These are phyloP conservation scores for Yponomeuta sedellus DNA, from an alignment of 2,888 invertebrate species.

Conservation along the genomic window DNA sequence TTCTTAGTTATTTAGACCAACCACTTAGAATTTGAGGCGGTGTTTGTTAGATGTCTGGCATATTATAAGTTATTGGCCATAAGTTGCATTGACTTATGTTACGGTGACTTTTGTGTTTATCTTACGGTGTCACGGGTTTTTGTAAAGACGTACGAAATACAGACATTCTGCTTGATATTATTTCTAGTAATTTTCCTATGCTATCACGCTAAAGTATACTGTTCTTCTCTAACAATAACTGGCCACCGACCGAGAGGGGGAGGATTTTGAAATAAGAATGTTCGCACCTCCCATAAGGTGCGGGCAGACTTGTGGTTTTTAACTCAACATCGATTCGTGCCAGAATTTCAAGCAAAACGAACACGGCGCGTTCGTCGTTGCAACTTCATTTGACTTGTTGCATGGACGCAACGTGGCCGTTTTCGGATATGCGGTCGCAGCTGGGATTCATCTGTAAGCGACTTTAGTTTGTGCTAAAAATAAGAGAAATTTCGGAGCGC, in stretches of 20 bases:
- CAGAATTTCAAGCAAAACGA: not conserved
- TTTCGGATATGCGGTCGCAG: constrained; percentile 23
- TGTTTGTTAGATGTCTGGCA: too few relatives aligned
- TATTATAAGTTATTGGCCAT: too few relatives aligned
- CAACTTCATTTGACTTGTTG: not conserved
- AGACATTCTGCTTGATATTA: too few relatives aligned
- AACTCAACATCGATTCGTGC: not conserved
- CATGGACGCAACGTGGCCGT: not conserved
- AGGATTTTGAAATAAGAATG: constrained; percentile 67
- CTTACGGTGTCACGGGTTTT: too few relatives aligned
- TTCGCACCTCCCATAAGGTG: constrained; percentile 52
- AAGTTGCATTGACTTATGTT: too few relatives aligned
- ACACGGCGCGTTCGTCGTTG: not conserved
- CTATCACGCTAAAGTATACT: too few relatives aligned
- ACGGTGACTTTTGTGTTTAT: too few relatives aligned
- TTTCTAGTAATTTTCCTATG: too few relatives aligned
- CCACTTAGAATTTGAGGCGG: too few relatives aligned
- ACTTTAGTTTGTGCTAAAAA: constrained; percentile 52
- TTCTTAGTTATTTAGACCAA: too few relatives aligned
- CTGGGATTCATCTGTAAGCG: not conserved
- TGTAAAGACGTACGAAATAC: too few relatives aligned
- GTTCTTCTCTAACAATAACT: too few relatives aligned
- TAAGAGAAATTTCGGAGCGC: constrained; percentile 75
- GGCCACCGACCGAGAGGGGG: constrained; percentile 58
- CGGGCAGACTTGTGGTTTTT: not conserved